Evolutionary conservation across 1,140 invertebrate genomes (phyloP).

Genomic region (Pseudoatta argentina): DNA sequence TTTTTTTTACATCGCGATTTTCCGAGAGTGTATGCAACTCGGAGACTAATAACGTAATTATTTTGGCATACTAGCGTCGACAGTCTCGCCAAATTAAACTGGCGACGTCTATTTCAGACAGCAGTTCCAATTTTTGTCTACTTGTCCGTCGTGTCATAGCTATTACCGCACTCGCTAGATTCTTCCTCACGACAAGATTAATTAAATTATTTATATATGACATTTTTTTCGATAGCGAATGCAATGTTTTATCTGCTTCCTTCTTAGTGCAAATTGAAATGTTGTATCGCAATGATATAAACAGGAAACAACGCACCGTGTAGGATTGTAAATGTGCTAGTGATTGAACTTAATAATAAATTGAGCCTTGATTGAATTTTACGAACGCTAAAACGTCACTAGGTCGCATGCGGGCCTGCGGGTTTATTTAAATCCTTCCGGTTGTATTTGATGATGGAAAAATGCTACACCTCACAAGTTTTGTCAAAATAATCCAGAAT

Average conservation of each 20-base stretch:
- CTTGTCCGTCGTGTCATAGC: conserved; percentile 8
- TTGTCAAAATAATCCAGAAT: conserved; percentile 12
- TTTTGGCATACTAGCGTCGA: conserved; percentile 24
- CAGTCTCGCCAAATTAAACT: conserved; percentile 53
- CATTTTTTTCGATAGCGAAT: background rate
- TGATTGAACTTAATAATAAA: too few relatives aligned
- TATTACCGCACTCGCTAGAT: conserved; percentile 14
- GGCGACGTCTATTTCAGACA: conserved; percentile 31
- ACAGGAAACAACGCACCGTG: conserved; percentile 19
- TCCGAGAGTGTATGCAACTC: conserved; percentile 23
- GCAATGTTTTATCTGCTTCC: conserved; percentile 37
- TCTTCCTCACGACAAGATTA: conserved; percentile 21
- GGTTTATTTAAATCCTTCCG: conserved; percentile 68
- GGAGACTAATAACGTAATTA: conserved; percentile 65
- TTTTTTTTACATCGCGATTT: conserved; percentile 41
- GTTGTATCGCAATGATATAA: background rate
- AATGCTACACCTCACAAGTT: background rate
- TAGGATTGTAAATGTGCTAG: background rate
- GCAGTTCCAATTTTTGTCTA: conserved; percentile 47
- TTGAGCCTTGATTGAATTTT: conserved; percentile 40
- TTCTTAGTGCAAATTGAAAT: background rate
- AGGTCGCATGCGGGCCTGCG: conserved; percentile 43
- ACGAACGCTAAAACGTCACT: conserved; percentile 49
- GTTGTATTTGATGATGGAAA: conserved; percentile 24
- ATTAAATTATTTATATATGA: conserved; percentile 4